phyloP scores from a whole-genome alignment of 2,113 vertebrate genomes.

The Caranx melampygus region DNA sequence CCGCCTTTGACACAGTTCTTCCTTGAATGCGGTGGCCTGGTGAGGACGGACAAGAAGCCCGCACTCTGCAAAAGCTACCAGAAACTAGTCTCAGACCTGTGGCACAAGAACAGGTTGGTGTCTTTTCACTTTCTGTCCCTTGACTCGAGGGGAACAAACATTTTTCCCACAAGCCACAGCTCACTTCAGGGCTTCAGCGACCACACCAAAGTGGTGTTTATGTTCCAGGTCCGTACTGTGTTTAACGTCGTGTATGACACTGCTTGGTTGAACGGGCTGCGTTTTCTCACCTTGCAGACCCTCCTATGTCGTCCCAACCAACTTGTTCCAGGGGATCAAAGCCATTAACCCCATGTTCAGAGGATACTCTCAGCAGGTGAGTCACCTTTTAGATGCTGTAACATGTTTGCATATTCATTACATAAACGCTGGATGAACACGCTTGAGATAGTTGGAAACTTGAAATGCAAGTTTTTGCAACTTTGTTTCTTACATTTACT shows the following conservation, averaged over 20 bases:
- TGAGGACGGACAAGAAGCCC: slow-evolving; percentile 96
- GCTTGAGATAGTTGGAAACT: background rate
- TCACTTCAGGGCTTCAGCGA: background rate
- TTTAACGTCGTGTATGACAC: background rate
- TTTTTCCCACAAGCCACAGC: background rate
- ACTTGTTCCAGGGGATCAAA: slow-evolving; percentile 98
- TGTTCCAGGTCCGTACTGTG: background rate
- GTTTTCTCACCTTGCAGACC: slow-evolving; percentile 83
- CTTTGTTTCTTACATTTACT: background rate
- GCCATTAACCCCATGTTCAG: slow-evolving; percentile 96
- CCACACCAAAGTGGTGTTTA: background rate
- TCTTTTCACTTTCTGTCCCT: background rate
- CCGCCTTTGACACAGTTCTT: slow-evolving; percentile 97
- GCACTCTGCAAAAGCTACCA: slow-evolving; percentile 99
- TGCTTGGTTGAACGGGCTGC: background rate
- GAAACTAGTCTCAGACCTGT: slow-evolving; percentile 96
- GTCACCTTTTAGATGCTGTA: slow-evolving; percentile 49
- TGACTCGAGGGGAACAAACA: background rate
- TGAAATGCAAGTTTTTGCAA: background rate
- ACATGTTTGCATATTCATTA: background rate
- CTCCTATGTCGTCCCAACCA: slow-evolving; percentile 95
- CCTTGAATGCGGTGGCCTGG: slow-evolving; percentile 93
- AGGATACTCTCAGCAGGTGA: slow-evolving; percentile 97
- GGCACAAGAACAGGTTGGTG: slow-evolving; percentile 96
- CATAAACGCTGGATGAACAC: slow-evolving; percentile 14